phyloP scores from a whole-genome alignment of 2,888 invertebrate genomes.

The Dyspetes luteomarginatus region DNA sequence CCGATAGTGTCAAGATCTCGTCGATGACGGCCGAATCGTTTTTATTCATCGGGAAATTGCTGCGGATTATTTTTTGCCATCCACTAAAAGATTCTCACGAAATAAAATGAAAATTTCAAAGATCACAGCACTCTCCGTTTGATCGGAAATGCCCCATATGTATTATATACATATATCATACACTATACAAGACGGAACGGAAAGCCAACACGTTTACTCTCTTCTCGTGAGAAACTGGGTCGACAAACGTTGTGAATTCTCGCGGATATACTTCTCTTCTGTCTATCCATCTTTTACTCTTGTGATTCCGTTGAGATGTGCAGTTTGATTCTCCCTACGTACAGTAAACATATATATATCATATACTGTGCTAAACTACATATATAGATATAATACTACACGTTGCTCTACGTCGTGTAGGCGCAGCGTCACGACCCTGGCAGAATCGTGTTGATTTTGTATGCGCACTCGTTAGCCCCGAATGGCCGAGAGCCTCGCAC shows the following conservation, averaged over 20 bases:
- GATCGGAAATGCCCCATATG: not conserved
- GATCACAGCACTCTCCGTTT: not conserved
- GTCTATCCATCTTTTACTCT: constrained; percentile 22
- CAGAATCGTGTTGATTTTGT: constrained; percentile 72
- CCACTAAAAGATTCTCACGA: too few relatives aligned
- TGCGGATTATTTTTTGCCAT: too few relatives aligned
- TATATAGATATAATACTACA: constrained; percentile 3
- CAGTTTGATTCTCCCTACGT: constrained; percentile 5
- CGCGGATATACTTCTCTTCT: constrained; percentile 37
- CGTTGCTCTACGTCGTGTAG: constrained; percentile 65
- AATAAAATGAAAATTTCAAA: too few relatives aligned
- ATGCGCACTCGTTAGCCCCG: constrained; percentile 73
- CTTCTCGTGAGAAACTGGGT: constrained; percentile 69
- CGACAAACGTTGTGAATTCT: constrained; percentile 64
- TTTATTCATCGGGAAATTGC: too few relatives aligned
- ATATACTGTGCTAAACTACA: not conserved
- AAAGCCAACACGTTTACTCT: not conserved
- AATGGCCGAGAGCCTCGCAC: constrained; percentile 67
- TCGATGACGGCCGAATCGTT: too few relatives aligned
- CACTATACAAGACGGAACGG: not conserved
- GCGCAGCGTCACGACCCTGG: constrained; percentile 69
- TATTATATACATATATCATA: not conserved
- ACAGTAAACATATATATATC: not conserved
- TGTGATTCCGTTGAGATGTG: constrained; percentile 40
- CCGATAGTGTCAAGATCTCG: too few relatives aligned